Percentiles rank a stretch among this genome's conserved stretches.
Conservation (phyloP, 2,797 vertebrate species). For the Acrossocheilus fasciatus region DNA sequence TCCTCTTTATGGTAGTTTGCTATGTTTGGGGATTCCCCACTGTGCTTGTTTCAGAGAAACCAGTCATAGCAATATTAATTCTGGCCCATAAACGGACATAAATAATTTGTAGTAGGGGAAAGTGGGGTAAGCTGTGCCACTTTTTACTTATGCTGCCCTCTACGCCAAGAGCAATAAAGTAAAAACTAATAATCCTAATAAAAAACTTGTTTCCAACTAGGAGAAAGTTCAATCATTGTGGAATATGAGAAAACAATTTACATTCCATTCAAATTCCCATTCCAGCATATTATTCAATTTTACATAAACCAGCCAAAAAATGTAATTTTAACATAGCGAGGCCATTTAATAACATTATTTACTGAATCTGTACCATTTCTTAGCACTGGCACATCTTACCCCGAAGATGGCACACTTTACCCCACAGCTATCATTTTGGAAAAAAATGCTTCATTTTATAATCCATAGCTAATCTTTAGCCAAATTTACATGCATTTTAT, state of each 20-base stretch:
- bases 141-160: not conserved
- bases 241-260: not conserved
- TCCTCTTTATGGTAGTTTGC: conserved; percentile 31
- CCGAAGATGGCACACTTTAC: not conserved
- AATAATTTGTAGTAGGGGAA: conserved; percentile 13
- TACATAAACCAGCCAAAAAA: not conserved
- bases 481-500: not conserved
- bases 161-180: not conserved
- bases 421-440: not conserved
- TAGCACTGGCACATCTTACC: not conserved
- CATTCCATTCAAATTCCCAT: not conserved
- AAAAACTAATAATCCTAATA: not conserved
- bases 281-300: not conserved
- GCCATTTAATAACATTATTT: not conserved
- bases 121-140: not conserved
- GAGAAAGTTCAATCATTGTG: not conserved
- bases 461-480: not conserved
- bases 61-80: conserved; percentile 28
- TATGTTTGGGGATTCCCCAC: conserved; percentile 26
- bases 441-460: not conserved
- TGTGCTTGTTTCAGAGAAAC: conserved; percentile 18
- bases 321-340: not conserved
- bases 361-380: not conserved
- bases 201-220: not conserved
- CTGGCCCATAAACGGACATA: conserved; percentile 10